phyloP scores from a whole-genome alignment of 2,113 vertebrate species.

The Cisticola juncidis region DNA sequence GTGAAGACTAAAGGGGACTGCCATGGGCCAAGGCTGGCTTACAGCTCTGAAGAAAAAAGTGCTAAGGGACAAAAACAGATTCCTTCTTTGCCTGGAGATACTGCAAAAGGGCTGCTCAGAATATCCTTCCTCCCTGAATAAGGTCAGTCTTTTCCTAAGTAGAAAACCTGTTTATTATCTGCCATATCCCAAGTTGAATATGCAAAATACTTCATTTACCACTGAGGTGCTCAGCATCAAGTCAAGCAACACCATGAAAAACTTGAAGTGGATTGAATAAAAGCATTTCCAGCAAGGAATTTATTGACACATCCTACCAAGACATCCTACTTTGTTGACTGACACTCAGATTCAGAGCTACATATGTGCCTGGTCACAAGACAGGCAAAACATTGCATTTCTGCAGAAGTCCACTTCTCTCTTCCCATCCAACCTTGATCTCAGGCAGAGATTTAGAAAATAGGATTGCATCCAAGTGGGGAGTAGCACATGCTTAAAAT shows the following conservation, averaged over 20 bases:
- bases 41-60: not conserved
- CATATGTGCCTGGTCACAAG: not conserved
- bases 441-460: not conserved
- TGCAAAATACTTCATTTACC: not conserved
- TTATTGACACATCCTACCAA: not conserved
- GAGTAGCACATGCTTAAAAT: not conserved
- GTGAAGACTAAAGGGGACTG: not conserved
- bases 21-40: not conserved
- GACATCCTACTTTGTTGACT: not conserved
- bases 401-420: not conserved
- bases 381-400: not conserved
- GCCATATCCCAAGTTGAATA: not conserved
- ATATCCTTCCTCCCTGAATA: not conserved
- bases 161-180: not conserved
- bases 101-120: not conserved
- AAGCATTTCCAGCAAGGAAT: not conserved
- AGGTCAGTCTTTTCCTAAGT: not conserved
- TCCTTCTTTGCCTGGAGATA: not conserved
- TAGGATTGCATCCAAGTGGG: not conserved
- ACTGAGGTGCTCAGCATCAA: not conserved
- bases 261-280: not conserved
- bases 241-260: not conserved
- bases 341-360: not conserved
- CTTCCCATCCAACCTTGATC: not conserved
- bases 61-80: not conserved